phyloP scores from a whole-genome alignment of 2,113 vertebrate genomes.

The Mastomys natalensis region DNA sequence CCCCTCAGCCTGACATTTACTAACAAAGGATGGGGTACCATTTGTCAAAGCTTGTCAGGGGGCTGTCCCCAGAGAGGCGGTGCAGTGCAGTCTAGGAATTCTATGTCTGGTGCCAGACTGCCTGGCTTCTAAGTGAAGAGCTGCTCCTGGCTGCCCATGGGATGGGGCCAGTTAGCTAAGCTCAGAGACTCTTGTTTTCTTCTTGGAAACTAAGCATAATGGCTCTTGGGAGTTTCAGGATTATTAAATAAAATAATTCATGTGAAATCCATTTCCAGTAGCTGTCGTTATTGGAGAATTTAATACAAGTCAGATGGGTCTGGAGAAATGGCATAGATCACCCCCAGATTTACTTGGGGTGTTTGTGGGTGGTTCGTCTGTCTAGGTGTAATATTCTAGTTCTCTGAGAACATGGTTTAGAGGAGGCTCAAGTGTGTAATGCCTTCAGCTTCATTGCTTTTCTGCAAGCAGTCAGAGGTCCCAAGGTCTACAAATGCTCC shows the following conservation, averaged over 20 bases:
- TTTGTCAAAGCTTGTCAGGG: slow-evolving; percentile 62
- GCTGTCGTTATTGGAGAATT: slow-evolving; percentile 36
- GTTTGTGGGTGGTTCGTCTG: background rate
- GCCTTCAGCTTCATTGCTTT: background rate
- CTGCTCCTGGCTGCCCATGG: background rate
- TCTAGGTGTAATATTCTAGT: background rate
- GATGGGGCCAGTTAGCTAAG: slow-evolving; percentile 26
- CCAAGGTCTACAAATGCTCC: background rate
- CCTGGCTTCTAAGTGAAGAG: slow-evolving; percentile 35
- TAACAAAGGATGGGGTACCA: slow-evolving; percentile 44
- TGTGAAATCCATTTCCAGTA: background rate
- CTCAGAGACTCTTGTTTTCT: background rate
- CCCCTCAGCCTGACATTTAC: slow-evolving; percentile 40
- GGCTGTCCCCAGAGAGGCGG: slow-evolving; percentile 40
- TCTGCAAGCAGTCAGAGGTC: background rate
- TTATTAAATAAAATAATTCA: slow-evolving; percentile 35
- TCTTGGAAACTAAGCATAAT: slow-evolving; percentile 18
- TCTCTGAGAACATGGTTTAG: background rate
- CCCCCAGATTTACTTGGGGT: background rate
- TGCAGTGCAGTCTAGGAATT: background rate
- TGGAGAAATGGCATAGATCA: background rate
- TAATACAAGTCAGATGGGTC: background rate
- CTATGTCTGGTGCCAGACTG: slow-evolving; percentile 62
- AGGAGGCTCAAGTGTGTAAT: background rate
- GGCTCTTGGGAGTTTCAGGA: slow-evolving; percentile 27